Evolutionary conservation across 2,888 invertebrate genomes (phyloP).

Genomic region (Megamerina dolium): DNA sequence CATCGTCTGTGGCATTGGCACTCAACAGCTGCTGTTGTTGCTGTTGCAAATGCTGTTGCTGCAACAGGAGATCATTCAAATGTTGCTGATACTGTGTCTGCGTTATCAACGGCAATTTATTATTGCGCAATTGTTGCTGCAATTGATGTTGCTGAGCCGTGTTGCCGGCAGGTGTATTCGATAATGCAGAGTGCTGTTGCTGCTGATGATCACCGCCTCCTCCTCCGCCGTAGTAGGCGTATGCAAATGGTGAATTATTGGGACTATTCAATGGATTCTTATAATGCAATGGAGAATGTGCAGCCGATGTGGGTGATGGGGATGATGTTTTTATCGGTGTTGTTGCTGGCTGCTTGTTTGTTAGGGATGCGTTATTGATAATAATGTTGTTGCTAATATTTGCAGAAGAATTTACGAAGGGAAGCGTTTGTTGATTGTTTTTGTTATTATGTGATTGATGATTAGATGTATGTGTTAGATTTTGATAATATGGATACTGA

Average conservation of each 20-base stretch:
- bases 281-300: slow-evolving; percentile 40
- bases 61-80: slow-evolving; percentile 40
- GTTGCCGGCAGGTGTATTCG: slow-evolving; percentile 8
- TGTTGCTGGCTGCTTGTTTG: slow-evolving; percentile 25
- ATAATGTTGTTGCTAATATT: slow-evolving; percentile 16
- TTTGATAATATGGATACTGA: slow-evolving; percentile 26
- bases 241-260: slow-evolving; percentile 38
- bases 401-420: slow-evolving; percentile 25
- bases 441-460: slow-evolving; percentile 31
- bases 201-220: slow-evolving; percentile 4
- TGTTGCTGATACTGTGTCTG: slow-evolving; percentile 39
- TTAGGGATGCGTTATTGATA: slow-evolving; percentile 23
- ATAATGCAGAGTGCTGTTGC: slow-evolving; percentile 2
- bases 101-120: slow-evolving; percentile 25
- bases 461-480: slow-evolving; percentile 26
- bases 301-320: slow-evolving; percentile 27
- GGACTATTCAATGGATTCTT: slow-evolving; percentile 47
- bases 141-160: slow-evolving; percentile 22
- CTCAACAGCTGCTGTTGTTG: slow-evolving; percentile 33
- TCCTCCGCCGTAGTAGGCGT: slow-evolving; percentile 26
- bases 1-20: slow-evolving; percentile 27
- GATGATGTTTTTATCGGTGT: slow-evolving; percentile 23
- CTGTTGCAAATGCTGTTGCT: slow-evolving; percentile 39
- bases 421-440: slow-evolving; percentile 32
- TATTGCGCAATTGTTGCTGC: slow-evolving; percentile 27